A percentile compares a stretch with the other conserved stretches of the same genome.
Conservation (phyloP, 2,888 invertebrate genomes). For the Myathropa florea region DNA sequence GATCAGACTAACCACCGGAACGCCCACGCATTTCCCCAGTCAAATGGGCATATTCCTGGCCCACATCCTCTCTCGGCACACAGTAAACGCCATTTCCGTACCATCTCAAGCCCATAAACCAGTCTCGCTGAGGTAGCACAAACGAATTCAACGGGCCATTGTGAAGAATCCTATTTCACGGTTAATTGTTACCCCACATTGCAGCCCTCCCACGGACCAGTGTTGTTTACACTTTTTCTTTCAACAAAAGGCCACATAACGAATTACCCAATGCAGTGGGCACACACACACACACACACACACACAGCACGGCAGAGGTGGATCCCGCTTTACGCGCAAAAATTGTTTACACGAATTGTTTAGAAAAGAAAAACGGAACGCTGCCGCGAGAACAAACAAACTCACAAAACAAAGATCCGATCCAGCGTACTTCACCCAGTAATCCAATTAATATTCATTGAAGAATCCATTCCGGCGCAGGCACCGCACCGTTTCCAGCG, state of each 20-base stretch:
- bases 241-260: neutral
- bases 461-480: neutral
- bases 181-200: slow-evolving; percentile 16
- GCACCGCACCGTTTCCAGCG: slow-evolving; percentile 2
- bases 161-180: slow-evolving; percentile 34
- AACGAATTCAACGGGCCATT: slow-evolving; percentile 29
- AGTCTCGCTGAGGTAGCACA: slow-evolving; percentile 28
- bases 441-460: slow-evolving; percentile 34
- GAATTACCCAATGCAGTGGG: neutral
- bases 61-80: slow-evolving; percentile 38
- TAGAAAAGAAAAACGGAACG: neutral
- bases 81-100: slow-evolving; percentile 37
- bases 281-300: neutral
- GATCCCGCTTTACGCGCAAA: neutral
- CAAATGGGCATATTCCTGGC: slow-evolving; percentile 31
- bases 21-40: slow-evolving; percentile 24
- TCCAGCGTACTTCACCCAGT: slow-evolving; percentile 11
- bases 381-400: neutral
- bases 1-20: neutral
- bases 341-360: slow-evolving; percentile 4
- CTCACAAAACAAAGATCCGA: neutral
- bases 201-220: neutral
- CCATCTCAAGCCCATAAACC: slow-evolving; percentile 33
- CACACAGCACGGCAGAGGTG: too few species aligned
- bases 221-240: slow-evolving; percentile 28